Base-by-base conservation (phyloP, 2,113 vertebrate species). In the Esox niger region DNA sequence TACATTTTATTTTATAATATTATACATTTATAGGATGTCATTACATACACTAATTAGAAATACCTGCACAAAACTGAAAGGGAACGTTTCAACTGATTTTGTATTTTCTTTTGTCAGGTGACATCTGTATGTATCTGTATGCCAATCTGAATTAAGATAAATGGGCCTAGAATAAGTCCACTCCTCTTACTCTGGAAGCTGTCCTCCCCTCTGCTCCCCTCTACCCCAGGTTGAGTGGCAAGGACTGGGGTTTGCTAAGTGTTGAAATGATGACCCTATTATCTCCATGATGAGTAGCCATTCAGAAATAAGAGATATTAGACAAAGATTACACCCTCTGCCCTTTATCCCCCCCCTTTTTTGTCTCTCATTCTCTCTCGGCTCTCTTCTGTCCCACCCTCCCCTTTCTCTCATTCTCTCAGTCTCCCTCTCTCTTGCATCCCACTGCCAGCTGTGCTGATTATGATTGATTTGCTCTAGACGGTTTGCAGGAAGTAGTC, bases 221-320 rank as follows among this genome's bases (percentile, higher is more conserved):
- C 47, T 21, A 86, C 90, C 91, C 74, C 83, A 91, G 90, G 92
- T 91, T 91, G 88, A 91, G 89, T 90, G 92, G 91, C 91, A 90
- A 88, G 87, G 84, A 86, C 89, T 66, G 86, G 83, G 91, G 88
- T 91, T 91, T 91, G 88, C 81, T 95, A 94, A 95, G 93, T 95
- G 93, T 94, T 96, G 94, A 95, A 97, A 95, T 95, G 94, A 98
- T 96, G 95, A 94, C 91, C 94, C 94, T 93, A 94, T 98, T 96
- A 96, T 93, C 91, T 94, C 94, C 93, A 94, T 98, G 96, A 96
- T 93, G 93, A 93, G 93, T 94, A 94, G 93, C 87, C 91, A 94
- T 95, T 95, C 91, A 89, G 90, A 94, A 95, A 95, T 90, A 91
- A 95, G 94, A 95, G 93, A 92, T 93, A 94, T 95, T 90, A 94